phyloP scores from a whole-genome alignment of 2,888 invertebrate genomes.

The Bembecia ichneumoniformis region DNA sequence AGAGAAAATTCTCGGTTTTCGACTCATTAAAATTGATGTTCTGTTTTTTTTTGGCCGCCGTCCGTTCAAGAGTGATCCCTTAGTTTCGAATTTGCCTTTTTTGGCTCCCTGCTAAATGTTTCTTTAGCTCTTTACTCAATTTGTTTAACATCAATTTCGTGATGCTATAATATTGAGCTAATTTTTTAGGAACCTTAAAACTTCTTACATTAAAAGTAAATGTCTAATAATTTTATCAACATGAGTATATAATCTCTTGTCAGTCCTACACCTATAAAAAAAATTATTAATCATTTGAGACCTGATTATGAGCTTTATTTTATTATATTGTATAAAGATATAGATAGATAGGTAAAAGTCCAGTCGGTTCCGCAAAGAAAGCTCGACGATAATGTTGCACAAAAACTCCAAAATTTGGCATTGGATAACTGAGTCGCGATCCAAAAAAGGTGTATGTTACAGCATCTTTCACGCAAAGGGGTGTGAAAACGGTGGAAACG shows the following conservation, averaged over 20 bases:
- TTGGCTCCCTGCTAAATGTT: conserved; percentile 15
- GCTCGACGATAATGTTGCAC: conserved; percentile 10
- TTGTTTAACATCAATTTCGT: conserved; percentile 10
- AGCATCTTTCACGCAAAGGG: conserved; percentile 52
- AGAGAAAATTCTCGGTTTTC: conserved; percentile 67
- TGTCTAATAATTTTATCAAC: conserved; percentile 2
- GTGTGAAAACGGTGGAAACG: conserved; percentile 53
- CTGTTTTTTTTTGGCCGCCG: conserved; percentile 39
- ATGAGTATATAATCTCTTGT: conserved; percentile 6
- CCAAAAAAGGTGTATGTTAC: conserved; percentile 58
- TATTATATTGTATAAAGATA: no score
- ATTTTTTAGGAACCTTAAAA: no score
- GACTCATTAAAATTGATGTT: conserved; percentile 69
- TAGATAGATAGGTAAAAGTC: background rate
- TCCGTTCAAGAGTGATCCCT: conserved; percentile 27
- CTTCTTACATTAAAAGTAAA: no score
- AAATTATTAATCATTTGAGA: no score
- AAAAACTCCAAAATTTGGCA: conserved; percentile 44
- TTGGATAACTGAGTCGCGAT: conserved; percentile 27
- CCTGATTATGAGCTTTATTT: background rate
- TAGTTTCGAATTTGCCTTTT: conserved; percentile 34
- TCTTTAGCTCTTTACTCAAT: conserved; percentile 24
- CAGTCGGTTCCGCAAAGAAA: conserved; percentile 18
- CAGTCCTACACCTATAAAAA: background rate
- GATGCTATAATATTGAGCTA: background rate